Evolutionary conservation across 2,888 invertebrate genomes (phyloP).

Genomic region (Acleris holmiana): DNA sequence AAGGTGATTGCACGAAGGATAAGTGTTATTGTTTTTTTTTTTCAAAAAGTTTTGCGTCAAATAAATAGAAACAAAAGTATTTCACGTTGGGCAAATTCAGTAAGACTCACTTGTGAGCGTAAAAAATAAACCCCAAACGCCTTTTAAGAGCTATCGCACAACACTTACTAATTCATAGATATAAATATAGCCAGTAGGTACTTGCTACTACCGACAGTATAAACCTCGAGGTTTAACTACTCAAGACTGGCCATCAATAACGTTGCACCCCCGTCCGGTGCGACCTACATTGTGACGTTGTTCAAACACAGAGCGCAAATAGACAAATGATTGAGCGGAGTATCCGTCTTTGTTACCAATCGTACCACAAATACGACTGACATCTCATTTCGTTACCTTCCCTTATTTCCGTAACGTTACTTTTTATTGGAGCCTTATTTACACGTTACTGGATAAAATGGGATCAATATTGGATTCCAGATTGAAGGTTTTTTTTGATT

Average conservation of each 20-base stretch:
- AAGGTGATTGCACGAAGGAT: no score
- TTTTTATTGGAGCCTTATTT: background rate
- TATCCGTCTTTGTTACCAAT: background rate
- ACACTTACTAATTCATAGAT: no score
- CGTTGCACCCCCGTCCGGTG: background rate
- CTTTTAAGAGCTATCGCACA: no score
- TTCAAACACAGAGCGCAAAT: slow-evolving; percentile 6
- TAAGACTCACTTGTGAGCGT: no score
- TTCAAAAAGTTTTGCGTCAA: no score
- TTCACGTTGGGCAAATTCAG: no score
- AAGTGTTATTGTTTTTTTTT: no score
- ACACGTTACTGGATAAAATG: background rate
- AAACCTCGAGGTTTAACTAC: background rate
- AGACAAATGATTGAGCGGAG: slow-evolving; percentile 13
- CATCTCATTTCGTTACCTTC: background rate
- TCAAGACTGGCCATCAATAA: slow-evolving; percentile 4
- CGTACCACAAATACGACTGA: background rate
- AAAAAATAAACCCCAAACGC: no score
- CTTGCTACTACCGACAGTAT: background rate
- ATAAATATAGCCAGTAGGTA: no score
- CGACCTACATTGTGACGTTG: slow-evolving; percentile 3
- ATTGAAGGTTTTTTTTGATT: no score
- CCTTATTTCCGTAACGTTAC: background rate
- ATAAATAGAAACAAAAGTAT: no score
- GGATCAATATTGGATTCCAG: background rate